Evolutionary conservation across 2,113 vertebrate species (phyloP), one percentile per base, ranked within the genome.

Genomic region (Sceloporus undulatus): DNA sequence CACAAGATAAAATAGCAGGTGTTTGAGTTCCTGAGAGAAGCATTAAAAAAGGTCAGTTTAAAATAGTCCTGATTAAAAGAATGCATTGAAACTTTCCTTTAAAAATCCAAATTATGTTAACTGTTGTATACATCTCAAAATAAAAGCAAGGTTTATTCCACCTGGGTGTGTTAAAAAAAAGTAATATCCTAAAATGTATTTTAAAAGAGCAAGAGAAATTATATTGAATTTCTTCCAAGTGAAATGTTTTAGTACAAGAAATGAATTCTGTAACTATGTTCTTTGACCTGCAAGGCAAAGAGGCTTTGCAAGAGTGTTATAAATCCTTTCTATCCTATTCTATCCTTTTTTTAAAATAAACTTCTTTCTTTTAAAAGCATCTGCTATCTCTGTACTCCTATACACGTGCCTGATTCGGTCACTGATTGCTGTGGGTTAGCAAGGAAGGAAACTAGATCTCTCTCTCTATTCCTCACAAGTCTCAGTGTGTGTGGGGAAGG

Each of bases 1-100:
- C 75, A 91, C 82, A 93, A 68, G 85, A 81, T 85, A 91, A 79
- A 77, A 82, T 52, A 95, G 75, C 91, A 96, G 95, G 94, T 95
- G 93, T 91, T 91, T 87, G 48, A 89, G 94, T 93, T 85, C 92
- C 93, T 89, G 82, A 13, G 87, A 93, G 94, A 95, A 91, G 79
- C 48, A 92, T 95, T 93, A 95, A 94, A 91, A 42, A 87, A 82
- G 78, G 90, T 70, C 93, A 92, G 93, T 89, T 90, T 82, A 93
- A 95, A 91, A 23, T 88, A 88, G 85, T 92, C 88, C 87, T 79
- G 74, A 91, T 93, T 92, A 90, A 86, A 89, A 82, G 18, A 89
- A 52, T 83, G 19, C 29, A 2, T 40, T 74, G 74, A 84, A 89
- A 40, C 29, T 90, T 85, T 91, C 14, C 52, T 29, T 19, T 7